phyloP scores from a whole-genome alignment of 2,797 vertebrate genomes.

The Falco columbarius region DNA sequence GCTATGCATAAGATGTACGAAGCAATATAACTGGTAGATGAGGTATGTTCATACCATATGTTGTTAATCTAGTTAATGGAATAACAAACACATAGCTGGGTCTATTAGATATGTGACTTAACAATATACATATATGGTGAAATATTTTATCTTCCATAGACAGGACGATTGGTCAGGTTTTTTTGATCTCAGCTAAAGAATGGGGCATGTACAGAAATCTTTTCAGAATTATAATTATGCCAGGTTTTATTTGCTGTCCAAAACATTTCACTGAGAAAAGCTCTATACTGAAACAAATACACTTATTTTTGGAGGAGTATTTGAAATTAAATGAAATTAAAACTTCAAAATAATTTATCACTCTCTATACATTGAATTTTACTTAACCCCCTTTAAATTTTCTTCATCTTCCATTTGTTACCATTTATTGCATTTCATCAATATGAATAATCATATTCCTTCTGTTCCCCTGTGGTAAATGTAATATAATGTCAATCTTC shows the following conservation, averaged over 20 bases:
- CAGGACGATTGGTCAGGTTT: neutral
- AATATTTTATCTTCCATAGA: conserved; percentile 1
- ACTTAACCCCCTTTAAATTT: neutral
- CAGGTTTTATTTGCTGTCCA: neutral
- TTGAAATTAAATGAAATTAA: neutral
- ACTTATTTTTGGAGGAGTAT: neutral
- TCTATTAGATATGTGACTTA: conserved; percentile 16
- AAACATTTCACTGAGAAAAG: neutral
- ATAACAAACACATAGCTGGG: conserved; percentile 45
- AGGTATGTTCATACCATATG: neutral
- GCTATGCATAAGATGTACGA: neutral
- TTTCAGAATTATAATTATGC: neutral
- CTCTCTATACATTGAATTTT: neutral
- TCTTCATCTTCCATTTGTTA: neutral
- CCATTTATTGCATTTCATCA: neutral
- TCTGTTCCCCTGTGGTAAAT: conserved; percentile 29
- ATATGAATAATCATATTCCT: neutral
- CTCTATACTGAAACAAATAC: neutral
- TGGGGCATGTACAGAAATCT: neutral
- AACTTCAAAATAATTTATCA: neutral
- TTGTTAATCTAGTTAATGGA: conserved; percentile 67
- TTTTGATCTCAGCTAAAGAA: neutral
- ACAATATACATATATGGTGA: neutral
- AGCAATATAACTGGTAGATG: conserved; percentile 51
- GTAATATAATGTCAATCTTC: conserved; percentile 10